Evolutionary conservation across 2,113 vertebrate genomes (phyloP).

Genomic region (Emydocephalus ijimae): DNA sequence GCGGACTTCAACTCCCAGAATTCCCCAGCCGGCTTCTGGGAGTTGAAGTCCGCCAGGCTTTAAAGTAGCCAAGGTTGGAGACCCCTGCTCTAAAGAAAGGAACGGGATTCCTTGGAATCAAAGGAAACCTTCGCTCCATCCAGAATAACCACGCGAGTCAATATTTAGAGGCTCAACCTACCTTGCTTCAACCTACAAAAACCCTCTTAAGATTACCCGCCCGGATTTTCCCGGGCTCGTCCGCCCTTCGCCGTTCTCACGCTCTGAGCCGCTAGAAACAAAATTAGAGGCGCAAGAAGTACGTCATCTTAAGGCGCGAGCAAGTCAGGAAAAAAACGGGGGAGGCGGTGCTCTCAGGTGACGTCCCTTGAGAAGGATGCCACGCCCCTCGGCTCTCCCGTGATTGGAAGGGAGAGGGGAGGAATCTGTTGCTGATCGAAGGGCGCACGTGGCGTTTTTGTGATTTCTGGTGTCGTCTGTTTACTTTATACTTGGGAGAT

Average conservation of each 20-base stretch:
- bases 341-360: background rate
- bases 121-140: background rate
- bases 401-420: background rate
- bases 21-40: too few relatives aligned
- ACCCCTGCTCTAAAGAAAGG: background rate
- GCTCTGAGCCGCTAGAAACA: background rate
- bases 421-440: background rate
- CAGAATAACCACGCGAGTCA: background rate
- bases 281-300: background rate
- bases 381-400: background rate
- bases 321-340: background rate
- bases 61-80: too few relatives aligned
- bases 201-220: background rate
- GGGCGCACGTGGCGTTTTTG: background rate
- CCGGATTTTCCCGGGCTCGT: background rate
- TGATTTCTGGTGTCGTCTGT: background rate
- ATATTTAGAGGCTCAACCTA: background rate
- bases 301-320: background rate
- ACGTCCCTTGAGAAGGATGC: background rate
- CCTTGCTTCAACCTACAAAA: background rate
- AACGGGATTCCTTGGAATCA: background rate
- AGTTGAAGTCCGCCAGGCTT: too few relatives aligned
- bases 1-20: too few relatives aligned
- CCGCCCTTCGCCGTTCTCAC: background rate
- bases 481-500: background rate